A percentile compares a stretch with the other conserved stretches of the same genome.
Evolutionary conservation across 2,113 vertebrate species (phyloP).

Genomic region (Eretmochelys imbricata): DNA sequence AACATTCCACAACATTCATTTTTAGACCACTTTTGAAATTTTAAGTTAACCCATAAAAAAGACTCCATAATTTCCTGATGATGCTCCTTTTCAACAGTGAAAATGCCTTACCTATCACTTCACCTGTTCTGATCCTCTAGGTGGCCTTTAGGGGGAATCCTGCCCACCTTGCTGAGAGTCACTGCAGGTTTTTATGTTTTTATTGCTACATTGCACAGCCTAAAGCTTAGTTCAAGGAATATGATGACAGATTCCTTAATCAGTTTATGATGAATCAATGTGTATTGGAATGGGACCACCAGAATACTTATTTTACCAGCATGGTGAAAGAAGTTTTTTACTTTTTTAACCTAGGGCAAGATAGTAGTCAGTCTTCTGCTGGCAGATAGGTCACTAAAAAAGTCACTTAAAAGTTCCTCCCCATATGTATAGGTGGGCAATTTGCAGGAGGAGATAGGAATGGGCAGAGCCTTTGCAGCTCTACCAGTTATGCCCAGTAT

Average conservation of each 20-base stretch:
- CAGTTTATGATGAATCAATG: constrained; percentile 10
- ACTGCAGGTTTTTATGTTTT: background rate
- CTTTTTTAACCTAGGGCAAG: background rate
- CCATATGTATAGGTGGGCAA: background rate
- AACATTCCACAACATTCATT: background rate
- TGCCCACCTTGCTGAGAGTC: background rate
- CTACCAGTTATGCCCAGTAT: background rate
- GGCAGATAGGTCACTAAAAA: background rate
- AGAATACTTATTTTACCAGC: background rate
- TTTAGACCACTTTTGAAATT: background rate
- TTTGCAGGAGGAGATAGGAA: background rate
- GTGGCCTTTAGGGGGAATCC: background rate
- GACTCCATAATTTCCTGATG: background rate
- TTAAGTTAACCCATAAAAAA: background rate
- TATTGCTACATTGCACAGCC: background rate
- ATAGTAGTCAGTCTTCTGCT: background rate
- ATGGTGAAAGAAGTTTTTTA: background rate
- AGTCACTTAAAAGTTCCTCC: background rate
- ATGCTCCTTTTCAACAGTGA: background rate
- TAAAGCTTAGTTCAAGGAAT: background rate
- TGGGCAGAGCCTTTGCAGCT: background rate
- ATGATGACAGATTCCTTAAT: constrained; percentile 15
- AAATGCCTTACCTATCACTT: background rate
- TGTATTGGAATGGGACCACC: background rate
- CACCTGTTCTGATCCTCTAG: background rate